A percentile compares a stretch with the other conserved stretches of the same genome.
Evolutionary conservation across 2,113 vertebrate species (phyloP).

Genomic region (Lophotis ruficrista): DNA sequence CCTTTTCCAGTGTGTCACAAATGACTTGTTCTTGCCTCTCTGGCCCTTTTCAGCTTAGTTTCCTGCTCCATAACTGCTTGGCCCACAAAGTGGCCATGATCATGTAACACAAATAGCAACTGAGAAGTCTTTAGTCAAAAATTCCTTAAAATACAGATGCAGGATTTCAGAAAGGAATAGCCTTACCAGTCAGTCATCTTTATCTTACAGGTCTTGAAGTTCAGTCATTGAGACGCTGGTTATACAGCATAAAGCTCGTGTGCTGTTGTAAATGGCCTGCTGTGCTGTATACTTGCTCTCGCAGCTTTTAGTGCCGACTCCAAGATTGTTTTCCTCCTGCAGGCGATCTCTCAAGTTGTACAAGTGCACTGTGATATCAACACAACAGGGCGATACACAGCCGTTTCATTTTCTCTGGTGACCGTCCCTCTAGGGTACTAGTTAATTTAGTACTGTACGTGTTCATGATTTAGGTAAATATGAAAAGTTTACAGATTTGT

Average conservation of each 20-base stretch:
- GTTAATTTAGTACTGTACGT: not conserved
- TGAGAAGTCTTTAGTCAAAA: not conserved
- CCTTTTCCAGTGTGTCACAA: not conserved
- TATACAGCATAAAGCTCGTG: not conserved
- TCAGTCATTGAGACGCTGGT: not conserved
- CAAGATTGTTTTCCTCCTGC: not conserved
- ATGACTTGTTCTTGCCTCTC: not conserved
- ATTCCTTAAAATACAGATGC: not conserved
- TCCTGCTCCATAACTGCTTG: not conserved
- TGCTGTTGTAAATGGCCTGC: not conserved
- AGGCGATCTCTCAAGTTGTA: not conserved
- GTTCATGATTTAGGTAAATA: not conserved
- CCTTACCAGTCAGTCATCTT: not conserved
- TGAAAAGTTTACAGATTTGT: not conserved
- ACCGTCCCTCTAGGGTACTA: not conserved
- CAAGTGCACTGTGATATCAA: not conserved
- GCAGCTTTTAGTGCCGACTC: not conserved
- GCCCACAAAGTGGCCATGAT: not conserved
- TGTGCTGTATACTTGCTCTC: not conserved
- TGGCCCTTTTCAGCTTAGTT: not conserved
- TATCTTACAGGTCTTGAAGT: not conserved
- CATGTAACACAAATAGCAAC: not conserved
- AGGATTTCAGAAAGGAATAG: not conserved
- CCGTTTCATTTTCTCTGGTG: not conserved
- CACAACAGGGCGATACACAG: too few relatives aligned